Conservation (phyloP, 2,888 invertebrate genomes). For the Plagodis dolabraria region DNA sequence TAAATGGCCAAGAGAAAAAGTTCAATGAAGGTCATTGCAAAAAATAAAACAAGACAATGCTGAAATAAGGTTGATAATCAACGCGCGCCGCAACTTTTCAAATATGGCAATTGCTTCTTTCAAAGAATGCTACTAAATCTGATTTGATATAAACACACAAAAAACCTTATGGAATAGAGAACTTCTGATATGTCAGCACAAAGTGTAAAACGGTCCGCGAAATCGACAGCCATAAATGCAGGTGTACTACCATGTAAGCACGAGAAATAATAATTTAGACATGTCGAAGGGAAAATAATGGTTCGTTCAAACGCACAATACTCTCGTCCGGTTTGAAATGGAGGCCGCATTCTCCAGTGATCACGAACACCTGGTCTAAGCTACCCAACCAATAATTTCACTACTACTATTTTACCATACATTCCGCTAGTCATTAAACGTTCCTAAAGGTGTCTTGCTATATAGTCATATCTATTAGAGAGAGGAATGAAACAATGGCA, state of each 20-base stretch:
- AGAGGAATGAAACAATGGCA: background rate
- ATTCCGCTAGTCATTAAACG: constrained; percentile 53
- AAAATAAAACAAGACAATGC: too few species aligned
- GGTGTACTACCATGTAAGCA: background rate
- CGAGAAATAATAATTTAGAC: constrained; percentile 2
- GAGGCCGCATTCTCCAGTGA: constrained; percentile 39
- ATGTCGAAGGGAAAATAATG: constrained; percentile 15
- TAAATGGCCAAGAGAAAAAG: too few species aligned
- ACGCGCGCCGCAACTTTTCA: too few species aligned
- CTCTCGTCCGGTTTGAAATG: constrained; percentile 13
- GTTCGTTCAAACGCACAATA: constrained; percentile 2
- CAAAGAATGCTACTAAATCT: too few species aligned
- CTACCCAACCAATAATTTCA: constrained; percentile 58
- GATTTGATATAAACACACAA: too few species aligned
- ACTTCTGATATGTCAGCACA: too few species aligned
- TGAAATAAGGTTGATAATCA: too few species aligned
- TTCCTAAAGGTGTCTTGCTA: background rate
- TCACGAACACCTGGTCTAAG: constrained; percentile 53
- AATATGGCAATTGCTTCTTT: too few species aligned
- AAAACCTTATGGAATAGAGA: too few species aligned
- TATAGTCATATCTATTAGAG: constrained; percentile 2
- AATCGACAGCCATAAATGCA: background rate
- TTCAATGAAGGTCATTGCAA: too few species aligned
- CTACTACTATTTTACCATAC: constrained; percentile 53
- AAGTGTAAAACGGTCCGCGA: background rate